phyloP scores from a whole-genome alignment of 2,888 invertebrate species.

The Xestia rhomboidea region DNA sequence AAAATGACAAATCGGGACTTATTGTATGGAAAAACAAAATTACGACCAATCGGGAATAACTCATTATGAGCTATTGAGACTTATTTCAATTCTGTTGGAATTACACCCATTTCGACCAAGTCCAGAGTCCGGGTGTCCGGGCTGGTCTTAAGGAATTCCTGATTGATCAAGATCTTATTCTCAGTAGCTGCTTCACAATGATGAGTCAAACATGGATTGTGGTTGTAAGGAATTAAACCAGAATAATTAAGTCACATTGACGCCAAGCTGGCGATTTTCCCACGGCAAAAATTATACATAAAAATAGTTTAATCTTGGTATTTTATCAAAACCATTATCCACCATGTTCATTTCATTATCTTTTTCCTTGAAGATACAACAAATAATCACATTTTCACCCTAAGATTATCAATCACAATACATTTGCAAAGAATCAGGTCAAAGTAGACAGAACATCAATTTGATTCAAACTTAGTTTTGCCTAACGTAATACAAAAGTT shows the following conservation, averaged over 20 bases:
- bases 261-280: background rate
- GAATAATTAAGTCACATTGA: background rate
- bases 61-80: background rate
- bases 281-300: background rate
- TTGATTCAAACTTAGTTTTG: constrained; percentile 50
- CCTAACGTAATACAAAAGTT: constrained; percentile 56
- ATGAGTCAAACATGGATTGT: background rate
- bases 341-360: background rate
- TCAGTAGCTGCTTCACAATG: background rate
- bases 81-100: background rate
- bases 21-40: no score
- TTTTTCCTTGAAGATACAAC: background rate
- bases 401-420: constrained; percentile 52
- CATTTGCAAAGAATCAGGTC: constrained; percentile 37
- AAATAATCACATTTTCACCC: background rate
- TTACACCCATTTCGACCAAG: background rate
- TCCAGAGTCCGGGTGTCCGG: background rate
- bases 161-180: background rate
- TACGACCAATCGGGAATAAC: no score
- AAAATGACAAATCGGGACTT: no score
- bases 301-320: no score
- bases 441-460: constrained; percentile 44
- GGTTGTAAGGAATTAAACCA: background rate
- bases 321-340: background rate
- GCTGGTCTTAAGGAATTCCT: background rate